phyloP scores from a whole-genome alignment of 2,797 vertebrate genomes.

The Parambassis ranga region DNA sequence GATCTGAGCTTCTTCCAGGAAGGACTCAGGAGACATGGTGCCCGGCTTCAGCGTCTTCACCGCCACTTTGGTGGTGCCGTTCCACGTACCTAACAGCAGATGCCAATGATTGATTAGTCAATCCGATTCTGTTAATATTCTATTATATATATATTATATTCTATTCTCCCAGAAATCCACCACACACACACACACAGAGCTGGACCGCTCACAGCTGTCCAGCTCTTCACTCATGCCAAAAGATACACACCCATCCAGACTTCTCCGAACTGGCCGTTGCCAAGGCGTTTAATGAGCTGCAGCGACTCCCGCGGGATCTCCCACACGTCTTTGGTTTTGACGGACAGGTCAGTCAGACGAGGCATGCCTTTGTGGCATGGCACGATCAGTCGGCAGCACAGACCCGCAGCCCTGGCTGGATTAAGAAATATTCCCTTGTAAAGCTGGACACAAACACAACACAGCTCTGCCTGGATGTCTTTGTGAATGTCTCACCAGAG shows the following conservation, averaged over 20 bases:
- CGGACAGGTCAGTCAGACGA: conserved; percentile 97
- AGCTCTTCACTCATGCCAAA: conserved; percentile 4
- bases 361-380: conserved; percentile 99
- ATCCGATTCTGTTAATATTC: too few relatives aligned
- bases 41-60: conserved; percentile 99
- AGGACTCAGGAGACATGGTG: conserved; percentile 98
- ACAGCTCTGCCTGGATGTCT: too few relatives aligned
- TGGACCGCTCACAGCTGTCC: conserved; percentile 43
- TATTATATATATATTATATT: too few relatives aligned
- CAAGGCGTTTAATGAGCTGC: conserved; percentile 99
- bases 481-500: conserved; percentile 87
- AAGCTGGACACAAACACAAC: too few relatives aligned
- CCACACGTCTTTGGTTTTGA: conserved; percentile 99
- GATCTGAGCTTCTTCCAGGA: conserved; percentile 98
- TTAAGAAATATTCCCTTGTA: too few relatives aligned
- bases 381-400: conserved; percentile 97
- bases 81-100: conserved; percentile 89
- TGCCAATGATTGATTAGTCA: neutral
- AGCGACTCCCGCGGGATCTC: conserved; percentile 99
- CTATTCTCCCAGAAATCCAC: conserved; percentile 17
- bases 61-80: conserved; percentile 98
- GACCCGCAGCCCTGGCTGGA: conserved; percentile 94
- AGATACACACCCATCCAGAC: conserved; percentile 98
- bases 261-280: conserved; percentile 99
- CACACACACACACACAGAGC: conserved; percentile 24